Evolutionary conservation across 2,888 invertebrate genomes (phyloP).

Genomic region (Caenorhabditis zanzibari): DNA sequence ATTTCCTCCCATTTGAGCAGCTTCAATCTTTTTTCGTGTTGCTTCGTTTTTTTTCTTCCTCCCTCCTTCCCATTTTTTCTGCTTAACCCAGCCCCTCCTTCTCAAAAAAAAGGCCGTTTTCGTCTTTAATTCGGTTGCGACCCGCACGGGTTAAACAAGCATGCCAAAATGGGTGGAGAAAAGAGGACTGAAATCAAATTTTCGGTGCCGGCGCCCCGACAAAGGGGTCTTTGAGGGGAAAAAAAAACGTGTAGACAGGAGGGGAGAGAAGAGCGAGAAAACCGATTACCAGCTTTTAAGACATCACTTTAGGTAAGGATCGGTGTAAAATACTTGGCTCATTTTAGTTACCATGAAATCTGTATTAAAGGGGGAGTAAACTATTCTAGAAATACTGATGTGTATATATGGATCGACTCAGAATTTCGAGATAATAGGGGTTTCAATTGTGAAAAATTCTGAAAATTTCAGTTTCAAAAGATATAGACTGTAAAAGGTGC

Average conservation of each 20-base stretch:
- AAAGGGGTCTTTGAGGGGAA: conserved; percentile 19
- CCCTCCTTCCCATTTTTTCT: conserved; percentile 4
- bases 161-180: conserved; percentile 30
- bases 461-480: no score
- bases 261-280: conserved; percentile 16
- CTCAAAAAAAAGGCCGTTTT: conserved; percentile 34
- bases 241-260: conserved; percentile 37
- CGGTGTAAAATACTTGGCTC: neutral
- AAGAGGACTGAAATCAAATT: conserved; percentile 61
- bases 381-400: no score
- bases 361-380: no score
- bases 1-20: conserved; percentile 10
- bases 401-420: no score
- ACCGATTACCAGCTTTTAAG: conserved; percentile 44
- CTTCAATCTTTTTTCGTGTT: conserved; percentile 25
- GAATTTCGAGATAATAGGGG: no score
- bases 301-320: conserved; percentile 17
- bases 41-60: conserved; percentile 25
- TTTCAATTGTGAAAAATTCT: no score
- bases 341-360: no score
- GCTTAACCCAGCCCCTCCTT: conserved; percentile 12
- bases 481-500: no score
- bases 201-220: conserved; percentile 31
- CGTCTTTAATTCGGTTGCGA: conserved; percentile 63
- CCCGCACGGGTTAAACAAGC: conserved; percentile 61